These are phyloP conservation scores for Coregonus ussuriensis DNA, from an alignment of 2,797 vertebrate genomes.

Conservation along the genomic window DNA sequence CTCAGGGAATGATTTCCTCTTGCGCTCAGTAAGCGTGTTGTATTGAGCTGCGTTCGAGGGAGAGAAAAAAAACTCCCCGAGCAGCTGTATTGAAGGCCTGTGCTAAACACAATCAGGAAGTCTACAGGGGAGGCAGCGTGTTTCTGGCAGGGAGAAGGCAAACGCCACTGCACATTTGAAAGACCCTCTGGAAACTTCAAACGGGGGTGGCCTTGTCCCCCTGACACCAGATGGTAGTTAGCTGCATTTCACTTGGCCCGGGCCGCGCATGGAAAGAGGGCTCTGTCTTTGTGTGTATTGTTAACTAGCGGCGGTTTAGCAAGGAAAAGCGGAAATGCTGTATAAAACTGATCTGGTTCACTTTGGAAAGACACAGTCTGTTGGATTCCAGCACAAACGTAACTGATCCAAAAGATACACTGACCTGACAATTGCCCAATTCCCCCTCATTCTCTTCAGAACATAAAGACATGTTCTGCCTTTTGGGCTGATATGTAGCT, in stretches of 20 bases:
- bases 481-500: too few species aligned
- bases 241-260: not conserved
- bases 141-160: slow-evolving; percentile 4
- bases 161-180: not conserved
- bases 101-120: slow-evolving; percentile 11
- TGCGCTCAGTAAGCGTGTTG: not conserved
- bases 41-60: not conserved
- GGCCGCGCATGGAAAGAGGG: not conserved
- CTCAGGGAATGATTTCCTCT: not conserved
- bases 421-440: not conserved
- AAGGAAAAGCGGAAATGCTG: too few species aligned
- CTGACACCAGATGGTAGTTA: not conserved
- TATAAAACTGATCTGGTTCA: not conserved
- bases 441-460: too few species aligned
- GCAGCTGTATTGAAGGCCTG: slow-evolving; percentile 11
- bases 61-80: not conserved
- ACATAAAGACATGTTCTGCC: too few species aligned
- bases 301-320: not conserved
- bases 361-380: not conserved
- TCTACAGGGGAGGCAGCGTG: not conserved
- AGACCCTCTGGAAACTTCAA: slow-evolving; percentile 14
- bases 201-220: not conserved
- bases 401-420: not conserved
- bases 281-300: not conserved
- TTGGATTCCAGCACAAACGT: not conserved